Base-by-base conservation (phyloP, 2,888 invertebrate species). In the Caenorhabditis sp. region DNA sequence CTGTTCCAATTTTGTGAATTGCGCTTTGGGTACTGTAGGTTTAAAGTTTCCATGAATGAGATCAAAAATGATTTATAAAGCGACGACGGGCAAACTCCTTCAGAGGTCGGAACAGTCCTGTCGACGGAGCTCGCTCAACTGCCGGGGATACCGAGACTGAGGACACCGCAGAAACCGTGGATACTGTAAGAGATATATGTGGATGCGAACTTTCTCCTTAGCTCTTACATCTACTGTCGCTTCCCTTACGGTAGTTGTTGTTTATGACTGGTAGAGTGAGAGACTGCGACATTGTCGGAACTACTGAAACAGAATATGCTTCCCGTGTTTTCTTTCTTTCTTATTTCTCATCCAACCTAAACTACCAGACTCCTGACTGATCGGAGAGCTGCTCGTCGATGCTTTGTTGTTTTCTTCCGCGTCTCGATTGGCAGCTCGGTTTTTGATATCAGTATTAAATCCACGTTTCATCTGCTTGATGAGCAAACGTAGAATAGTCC, bases 391-490 rank as follows among this genome's bases (percentile, higher is more conserved):
- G 20, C 63, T 68, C 27, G 66, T 46, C 6, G 72, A 76, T 6
- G 65, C 52, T 17, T 75, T 75, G 26, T 65, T 70, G n/a, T 45
- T 58, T 11, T 70, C 76, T 9, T 70, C 70, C 11, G 53, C 37
- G 15, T 82, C 81, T 13, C 81, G 70, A 58, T 76, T 79, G 5
- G 78, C 80, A 41, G 79, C 62, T 4, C 84, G 80, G 41, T 83
- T 85, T 15, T 76, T 72, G 22, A 85, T 77, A 70, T 85, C 83
- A 7, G 81, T 81, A 30, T 75, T 70, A 55, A 83, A 72, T 13
- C 83, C 83, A 2, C 72, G 66, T 73, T 85, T 85, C 85, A 85
- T 85, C 41, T 83, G 70, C 43, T 82, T 79, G 39, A 85, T 85
- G 2, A 83, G 70, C 8, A 76, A 66, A 41, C 81, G 68, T 7